Conservation (phyloP, 2,888 invertebrate genomes). For the Drosophila mercatorum region DNA sequence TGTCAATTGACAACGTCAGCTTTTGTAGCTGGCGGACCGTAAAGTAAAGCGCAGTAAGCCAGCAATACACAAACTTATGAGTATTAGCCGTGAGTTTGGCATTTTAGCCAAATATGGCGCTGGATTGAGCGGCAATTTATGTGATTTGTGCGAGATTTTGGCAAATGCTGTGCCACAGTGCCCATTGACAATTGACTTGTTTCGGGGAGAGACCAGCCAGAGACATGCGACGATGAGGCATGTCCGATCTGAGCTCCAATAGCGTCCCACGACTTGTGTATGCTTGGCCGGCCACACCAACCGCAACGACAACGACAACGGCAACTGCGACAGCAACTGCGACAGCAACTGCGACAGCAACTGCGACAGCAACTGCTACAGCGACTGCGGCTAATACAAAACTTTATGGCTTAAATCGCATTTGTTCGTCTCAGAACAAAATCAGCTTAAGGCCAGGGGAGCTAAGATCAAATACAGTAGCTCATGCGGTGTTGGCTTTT, state of each 20-base stretch:
- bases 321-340: not conserved
- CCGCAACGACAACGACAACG: not conserved
- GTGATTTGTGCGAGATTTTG: constrained; percentile 77
- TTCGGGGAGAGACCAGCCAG: constrained; percentile 3
- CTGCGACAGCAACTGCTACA: not conserved
- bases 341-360: not conserved
- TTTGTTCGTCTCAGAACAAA: constrained; percentile 73
- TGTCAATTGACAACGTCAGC: constrained; percentile 64
- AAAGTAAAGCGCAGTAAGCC: constrained; percentile 33
- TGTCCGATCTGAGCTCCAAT: constrained; percentile 30
- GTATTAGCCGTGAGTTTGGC: constrained; percentile 76
- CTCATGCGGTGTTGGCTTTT: constrained; percentile 53
- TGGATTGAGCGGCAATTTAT: constrained; percentile 74
- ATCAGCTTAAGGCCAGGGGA: constrained; percentile 67
- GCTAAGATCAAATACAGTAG: constrained; percentile 56
- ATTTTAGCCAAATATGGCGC: constrained; percentile 76
- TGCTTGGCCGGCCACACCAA: not conserved
- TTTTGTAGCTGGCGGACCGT: constrained; percentile 37
- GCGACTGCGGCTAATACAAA: constrained; percentile 63
- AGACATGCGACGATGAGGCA: constrained; percentile 17
- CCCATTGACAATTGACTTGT: constrained; percentile 49
- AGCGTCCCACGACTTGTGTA: constrained; percentile 25
- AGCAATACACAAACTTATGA: constrained; percentile 60
- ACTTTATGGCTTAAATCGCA: constrained; percentile 76
- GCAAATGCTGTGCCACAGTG: constrained; percentile 66